Base-by-base conservation (phyloP, 2,888 invertebrate genomes). In the Stenurella melanura region DNA sequence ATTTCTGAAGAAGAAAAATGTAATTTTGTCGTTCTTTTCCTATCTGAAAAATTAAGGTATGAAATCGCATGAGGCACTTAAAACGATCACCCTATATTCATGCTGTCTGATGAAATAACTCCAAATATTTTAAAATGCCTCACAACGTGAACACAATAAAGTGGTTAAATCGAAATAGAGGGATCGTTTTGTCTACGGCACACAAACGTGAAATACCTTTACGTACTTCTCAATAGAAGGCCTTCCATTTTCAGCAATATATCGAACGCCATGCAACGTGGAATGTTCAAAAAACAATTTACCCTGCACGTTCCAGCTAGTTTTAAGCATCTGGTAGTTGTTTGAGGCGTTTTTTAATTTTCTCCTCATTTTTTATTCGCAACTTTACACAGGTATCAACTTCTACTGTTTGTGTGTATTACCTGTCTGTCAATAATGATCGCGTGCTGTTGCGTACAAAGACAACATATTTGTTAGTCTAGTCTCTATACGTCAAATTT, bases 191-290 rank as follows among this genome's bases (percentile, higher is more conserved):
- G n/a, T 61, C 50, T 50, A 50, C n/a, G 15, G 50, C 50, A n/a
- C 50, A 61, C 38, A 42, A 64, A 17, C 64, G 42, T 42, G 64
- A 64, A 64, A 64, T 64, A 64, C 17, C 18, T 64, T 50, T 78
- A 90, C 90, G 87, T 85, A 95, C 95, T 94, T 95, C 90, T 96
- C 96, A 86, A 93, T 93, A 87, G 94, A 93, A 1, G 95, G 95
- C 64, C 95, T 90, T 19, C 93, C 93, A 78, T 92, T 91, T 87
- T 96, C 95, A 1, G 95, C 94, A 73, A 96, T 95, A 84, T 96
- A 96, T 26, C 94, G 92, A 0, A 96, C 94, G 17, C 96, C 96
- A 86, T 96, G 96, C 54, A 96, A 90, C 0, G 95, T 94, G 0
- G 95, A 95, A 85, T 95, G 93, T 83, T 94, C 93, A 85, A 95